A percentile compares a stretch with the other conserved stretches of the same genome.
phyloP scores from a whole-genome alignment of 1,140 invertebrate species.

The Zaprionus inermis region DNA sequence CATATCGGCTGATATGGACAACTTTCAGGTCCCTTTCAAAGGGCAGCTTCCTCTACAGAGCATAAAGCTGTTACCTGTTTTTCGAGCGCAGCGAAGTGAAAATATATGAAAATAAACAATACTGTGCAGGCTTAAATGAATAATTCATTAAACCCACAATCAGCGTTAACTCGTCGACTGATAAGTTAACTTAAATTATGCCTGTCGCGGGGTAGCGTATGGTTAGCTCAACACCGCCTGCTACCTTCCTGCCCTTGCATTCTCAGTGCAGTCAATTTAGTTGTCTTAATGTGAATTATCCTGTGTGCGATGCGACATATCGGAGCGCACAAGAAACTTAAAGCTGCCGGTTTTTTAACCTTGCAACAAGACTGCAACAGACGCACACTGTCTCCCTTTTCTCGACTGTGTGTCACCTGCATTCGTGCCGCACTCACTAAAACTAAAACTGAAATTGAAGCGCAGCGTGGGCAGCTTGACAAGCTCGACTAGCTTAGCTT shows the following conservation, averaged over 20 bases:
- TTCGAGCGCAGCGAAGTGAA: neutral
- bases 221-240: neutral
- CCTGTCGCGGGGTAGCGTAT: neutral
- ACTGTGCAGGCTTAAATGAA: neutral
- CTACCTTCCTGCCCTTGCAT: neutral
- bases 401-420: constrained; percentile 59
- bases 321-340: neutral
- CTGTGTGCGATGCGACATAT: neutral
- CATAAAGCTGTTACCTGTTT: neutral
- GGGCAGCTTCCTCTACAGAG: no score
- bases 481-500: constrained; percentile 34
- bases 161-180: neutral
- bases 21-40: no score
- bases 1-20: no score
- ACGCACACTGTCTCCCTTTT: constrained; percentile 29
- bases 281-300: constrained; percentile 3
- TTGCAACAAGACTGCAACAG: constrained; percentile 4
- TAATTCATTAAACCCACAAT: neutral
- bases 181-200: neutral
- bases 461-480: constrained; percentile 44
- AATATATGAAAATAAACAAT: no score
- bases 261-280: neutral
- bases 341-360: constrained; percentile 1
- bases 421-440: constrained; percentile 69
- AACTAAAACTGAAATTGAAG: constrained; percentile 72